phyloP scores from a whole-genome alignment of 2,797 vertebrate species.

The Ciconia nigra region DNA sequence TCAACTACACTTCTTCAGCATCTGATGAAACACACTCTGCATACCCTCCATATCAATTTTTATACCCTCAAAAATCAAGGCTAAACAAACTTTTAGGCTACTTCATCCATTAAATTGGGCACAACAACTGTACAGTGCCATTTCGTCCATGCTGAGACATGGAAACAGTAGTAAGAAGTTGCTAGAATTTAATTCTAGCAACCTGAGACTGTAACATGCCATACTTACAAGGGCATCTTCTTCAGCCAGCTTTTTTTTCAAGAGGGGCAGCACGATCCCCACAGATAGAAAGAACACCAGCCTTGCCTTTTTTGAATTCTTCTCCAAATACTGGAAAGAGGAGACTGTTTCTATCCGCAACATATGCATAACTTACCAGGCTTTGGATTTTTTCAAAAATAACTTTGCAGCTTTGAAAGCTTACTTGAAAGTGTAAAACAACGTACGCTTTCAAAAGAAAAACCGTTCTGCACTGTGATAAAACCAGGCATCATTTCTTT shows the following conservation, averaged over 20 bases:
- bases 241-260: too few relatives aligned
- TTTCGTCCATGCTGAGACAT: fast-evolving
- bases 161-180: fast-evolving
- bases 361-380: fast-evolving
- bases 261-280: neutral
- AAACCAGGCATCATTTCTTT: neutral
- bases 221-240: too few relatives aligned
- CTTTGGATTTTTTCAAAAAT: neutral
- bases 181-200: too few relatives aligned
- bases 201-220: too few relatives aligned
- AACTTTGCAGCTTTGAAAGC: neutral
- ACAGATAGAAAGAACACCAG: fast-evolving
- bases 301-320: neutral
- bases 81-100: neutral
- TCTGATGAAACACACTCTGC: neutral
- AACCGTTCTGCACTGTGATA: neutral
- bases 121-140: neutral
- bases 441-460: fast-evolving
- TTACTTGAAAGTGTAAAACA: neutral
- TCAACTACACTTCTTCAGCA: neutral
- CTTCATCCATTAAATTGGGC: neutral
- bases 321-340: neutral
- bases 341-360: neutral
- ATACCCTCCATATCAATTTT: neutral
- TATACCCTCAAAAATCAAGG: neutral